phyloP scores from a whole-genome alignment of 2,888 invertebrate genomes.

The Nasonovia ribisnigri region DNA sequence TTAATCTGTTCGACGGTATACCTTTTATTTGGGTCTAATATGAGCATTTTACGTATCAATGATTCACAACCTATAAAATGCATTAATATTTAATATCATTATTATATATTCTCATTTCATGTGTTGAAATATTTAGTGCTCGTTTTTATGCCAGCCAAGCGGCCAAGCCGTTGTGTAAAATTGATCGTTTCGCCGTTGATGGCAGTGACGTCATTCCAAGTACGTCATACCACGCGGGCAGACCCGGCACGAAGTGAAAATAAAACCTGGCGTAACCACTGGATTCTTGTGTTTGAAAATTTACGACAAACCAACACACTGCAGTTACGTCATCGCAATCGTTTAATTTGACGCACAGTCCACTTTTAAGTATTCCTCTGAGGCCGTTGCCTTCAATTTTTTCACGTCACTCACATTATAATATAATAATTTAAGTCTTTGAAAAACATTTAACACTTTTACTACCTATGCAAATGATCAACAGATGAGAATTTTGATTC shows the following conservation, averaged over 20 bases:
- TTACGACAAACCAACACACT: neutral
- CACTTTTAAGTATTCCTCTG: slow-evolving; percentile 27
- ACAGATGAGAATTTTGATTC: slow-evolving; percentile 25
- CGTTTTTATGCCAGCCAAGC: neutral
- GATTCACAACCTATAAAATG: slow-evolving; percentile 88
- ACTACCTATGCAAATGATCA: neutral
- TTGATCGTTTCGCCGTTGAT: slow-evolving; percentile 38
- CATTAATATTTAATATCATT: neutral
- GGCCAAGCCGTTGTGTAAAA: slow-evolving; percentile 37
- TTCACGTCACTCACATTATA: slow-evolving; percentile 18
- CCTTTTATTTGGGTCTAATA: slow-evolving; percentile 90
- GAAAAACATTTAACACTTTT: neutral
- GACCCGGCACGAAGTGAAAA: slow-evolving; percentile 34
- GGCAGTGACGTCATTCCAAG: slow-evolving; percentile 55
- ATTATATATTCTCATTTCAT: neutral
- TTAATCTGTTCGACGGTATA: slow-evolving; percentile 93
- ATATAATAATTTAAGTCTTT: slow-evolving; percentile 1
- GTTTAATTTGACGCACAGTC: slow-evolving; percentile 6
- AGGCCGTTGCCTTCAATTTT: slow-evolving; percentile 16
- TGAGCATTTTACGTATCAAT: slow-evolving; percentile 94
- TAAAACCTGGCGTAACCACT: slow-evolving; percentile 53
- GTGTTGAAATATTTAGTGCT: slow-evolving; percentile 22
- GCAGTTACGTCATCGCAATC: slow-evolving; percentile 48
- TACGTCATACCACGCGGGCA: slow-evolving; percentile 51
- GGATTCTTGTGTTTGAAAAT: slow-evolving; percentile 42